Percentiles rank a stretch among this genome's conserved stretches.
phyloP scores from a whole-genome alignment of 2,113 vertebrate species.

The Spilogale gracilis region DNA sequence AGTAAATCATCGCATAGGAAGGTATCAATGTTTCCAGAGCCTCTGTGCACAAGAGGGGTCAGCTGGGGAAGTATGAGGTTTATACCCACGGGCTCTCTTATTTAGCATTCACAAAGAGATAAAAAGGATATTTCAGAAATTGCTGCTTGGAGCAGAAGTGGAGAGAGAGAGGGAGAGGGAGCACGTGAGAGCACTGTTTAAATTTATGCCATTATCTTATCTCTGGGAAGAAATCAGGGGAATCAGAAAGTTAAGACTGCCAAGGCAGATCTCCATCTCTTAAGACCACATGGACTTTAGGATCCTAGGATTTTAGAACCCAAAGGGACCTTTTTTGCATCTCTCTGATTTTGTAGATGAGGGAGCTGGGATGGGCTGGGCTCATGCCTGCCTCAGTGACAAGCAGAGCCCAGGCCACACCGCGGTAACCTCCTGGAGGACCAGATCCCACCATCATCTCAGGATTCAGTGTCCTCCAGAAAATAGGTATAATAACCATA shows the following conservation, averaged over 20 bases:
- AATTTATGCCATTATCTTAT: background rate
- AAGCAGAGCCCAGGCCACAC: background rate
- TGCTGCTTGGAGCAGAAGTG: background rate
- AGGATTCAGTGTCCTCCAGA: background rate
- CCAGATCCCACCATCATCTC: background rate
- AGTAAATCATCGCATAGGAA: background rate
- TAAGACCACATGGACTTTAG: background rate
- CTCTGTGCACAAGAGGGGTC: background rate
- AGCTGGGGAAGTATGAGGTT: background rate
- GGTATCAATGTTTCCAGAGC: background rate
- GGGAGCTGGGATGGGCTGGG: background rate
- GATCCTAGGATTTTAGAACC: background rate
- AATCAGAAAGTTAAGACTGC: background rate
- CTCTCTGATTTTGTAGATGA: background rate
- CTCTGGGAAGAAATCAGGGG: conserved; percentile 4
- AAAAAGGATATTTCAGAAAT: background rate
- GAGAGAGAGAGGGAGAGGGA: background rate
- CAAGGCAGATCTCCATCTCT: background rate
- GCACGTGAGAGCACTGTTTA: background rate
- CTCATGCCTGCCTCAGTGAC: background rate
- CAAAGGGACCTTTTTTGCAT: background rate
- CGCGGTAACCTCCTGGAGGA: background rate
- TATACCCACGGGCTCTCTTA: background rate
- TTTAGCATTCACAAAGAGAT: background rate
- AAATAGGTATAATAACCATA: background rate